phyloP scores from a whole-genome alignment of 2,888 invertebrate species.

The Helicoverpa assulta region DNA sequence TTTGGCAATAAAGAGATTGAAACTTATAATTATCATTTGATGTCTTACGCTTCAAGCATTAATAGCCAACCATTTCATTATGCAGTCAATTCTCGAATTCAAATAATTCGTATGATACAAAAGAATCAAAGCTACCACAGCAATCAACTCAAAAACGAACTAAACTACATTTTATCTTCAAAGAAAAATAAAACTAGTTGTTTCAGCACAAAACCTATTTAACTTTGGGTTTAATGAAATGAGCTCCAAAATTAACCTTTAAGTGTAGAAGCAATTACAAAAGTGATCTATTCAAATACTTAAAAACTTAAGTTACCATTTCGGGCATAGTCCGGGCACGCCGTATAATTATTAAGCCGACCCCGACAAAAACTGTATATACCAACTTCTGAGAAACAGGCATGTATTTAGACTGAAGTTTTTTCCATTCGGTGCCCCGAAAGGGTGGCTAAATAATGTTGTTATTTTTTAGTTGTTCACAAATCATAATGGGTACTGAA shows the following conservation, averaged over 20 bases:
- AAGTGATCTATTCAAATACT: slow-evolving; percentile 57
- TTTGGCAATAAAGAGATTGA: background rate
- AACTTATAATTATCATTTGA: too few relatives aligned
- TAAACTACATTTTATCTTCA: slow-evolving; percentile 1
- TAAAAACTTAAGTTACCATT: slow-evolving; percentile 44
- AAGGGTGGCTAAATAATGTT: too few relatives aligned
- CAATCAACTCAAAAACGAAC: background rate
- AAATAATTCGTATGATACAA: too few relatives aligned
- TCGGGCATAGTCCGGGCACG: slow-evolving; percentile 38
- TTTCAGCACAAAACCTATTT: slow-evolving; percentile 16
- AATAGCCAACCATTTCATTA: too few relatives aligned
- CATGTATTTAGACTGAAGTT: slow-evolving; percentile 29
- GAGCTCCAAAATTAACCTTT: slow-evolving; percentile 34
- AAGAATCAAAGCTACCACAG: background rate
- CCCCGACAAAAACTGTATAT: slow-evolving; percentile 64
- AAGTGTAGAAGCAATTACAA: slow-evolving; percentile 49
- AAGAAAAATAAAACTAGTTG: slow-evolving; percentile 12
- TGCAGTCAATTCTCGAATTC: too few relatives aligned
- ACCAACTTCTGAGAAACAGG: slow-evolving; percentile 58
- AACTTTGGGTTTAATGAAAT: slow-evolving; percentile 43
- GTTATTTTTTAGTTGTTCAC: too few relatives aligned
- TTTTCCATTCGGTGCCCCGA: too few relatives aligned
- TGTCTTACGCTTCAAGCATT: too few relatives aligned
- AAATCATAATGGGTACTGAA: too few relatives aligned
- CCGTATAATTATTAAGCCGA: slow-evolving; percentile 64